phyloP scores from a whole-genome alignment of 35 echinoderm and acorn worm species.

The Apostichopus japonicus region DNA sequence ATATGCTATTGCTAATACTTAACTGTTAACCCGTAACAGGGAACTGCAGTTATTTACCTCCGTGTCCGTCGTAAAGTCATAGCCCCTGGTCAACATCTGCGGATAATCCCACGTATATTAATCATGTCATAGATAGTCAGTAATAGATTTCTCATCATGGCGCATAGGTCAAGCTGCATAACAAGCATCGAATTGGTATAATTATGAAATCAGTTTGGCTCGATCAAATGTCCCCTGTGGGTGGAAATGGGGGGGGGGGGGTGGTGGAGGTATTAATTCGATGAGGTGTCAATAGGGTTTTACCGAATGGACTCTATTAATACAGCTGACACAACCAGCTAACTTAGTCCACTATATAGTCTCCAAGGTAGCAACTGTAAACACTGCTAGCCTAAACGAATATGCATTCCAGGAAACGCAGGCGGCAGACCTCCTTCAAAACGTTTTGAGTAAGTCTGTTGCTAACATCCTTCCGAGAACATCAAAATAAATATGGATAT shows the following conservation, averaged over 20 bases:
- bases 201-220: background rate
- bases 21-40: too few species aligned
- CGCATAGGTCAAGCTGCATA: background rate
- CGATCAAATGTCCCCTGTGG: background rate
- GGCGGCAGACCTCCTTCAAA: background rate
- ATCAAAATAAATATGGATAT: slow-evolving; percentile 12
- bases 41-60: too few species aligned
- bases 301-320: background rate
- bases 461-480: background rate
- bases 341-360: background rate
- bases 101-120: too few species aligned
- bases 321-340: background rate
- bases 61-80: too few species aligned
- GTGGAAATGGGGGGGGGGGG: too few species aligned
- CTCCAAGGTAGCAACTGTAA: background rate
- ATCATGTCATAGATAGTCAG: too few species aligned
- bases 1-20: too few species aligned
- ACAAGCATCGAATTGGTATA: background rate
- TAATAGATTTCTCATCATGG: background rate
- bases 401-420: background rate
- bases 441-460: background rate
- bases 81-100: too few species aligned
- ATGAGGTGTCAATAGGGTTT: background rate
- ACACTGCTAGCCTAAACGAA: background rate
- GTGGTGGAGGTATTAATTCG: background rate